These are phyloP conservation scores for Lochmaea capreae DNA, from an alignment of 2,888 invertebrate species.

Conservation along the genomic window DNA sequence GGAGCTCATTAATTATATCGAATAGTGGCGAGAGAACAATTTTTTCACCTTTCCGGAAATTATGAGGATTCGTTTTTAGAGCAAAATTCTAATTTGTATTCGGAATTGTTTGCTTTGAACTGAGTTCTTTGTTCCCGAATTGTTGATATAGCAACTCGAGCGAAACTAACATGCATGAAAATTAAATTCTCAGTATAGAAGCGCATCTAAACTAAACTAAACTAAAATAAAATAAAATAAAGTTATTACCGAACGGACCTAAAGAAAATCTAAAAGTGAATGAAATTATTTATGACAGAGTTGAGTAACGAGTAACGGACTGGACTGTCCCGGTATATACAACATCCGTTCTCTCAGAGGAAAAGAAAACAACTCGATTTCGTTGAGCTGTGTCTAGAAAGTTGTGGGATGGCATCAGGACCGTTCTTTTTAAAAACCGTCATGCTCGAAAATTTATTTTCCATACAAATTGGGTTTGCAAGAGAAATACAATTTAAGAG, in stretches of 20 bases:
- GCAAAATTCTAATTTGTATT: too few species aligned
- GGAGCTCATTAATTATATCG: too few species aligned
- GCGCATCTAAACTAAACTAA: background rate
- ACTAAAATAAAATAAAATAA: slow-evolving; percentile 28
- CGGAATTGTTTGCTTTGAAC: too few species aligned
- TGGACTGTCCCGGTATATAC: slow-evolving; percentile 41
- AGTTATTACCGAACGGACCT: slow-evolving; percentile 31
- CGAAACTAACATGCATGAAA: slow-evolving; percentile 5
- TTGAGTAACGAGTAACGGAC: slow-evolving; percentile 39
- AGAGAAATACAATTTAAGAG: too few species aligned
- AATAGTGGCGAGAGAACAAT: background rate
- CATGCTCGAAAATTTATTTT: too few species aligned
- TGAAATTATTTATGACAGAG: slow-evolving; percentile 46
- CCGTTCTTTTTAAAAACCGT: slow-evolving; percentile 16
- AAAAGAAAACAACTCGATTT: slow-evolving; percentile 49
- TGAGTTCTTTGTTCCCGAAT: too few species aligned
- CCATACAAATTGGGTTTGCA: too few species aligned
- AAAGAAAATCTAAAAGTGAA: slow-evolving; percentile 45
- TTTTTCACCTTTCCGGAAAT: too few species aligned
- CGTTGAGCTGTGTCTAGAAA: slow-evolving; percentile 45
- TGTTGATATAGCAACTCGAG: background rate
- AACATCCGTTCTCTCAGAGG: slow-evolving; percentile 45
- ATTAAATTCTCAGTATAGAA: slow-evolving; percentile 11
- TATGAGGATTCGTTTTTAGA: too few species aligned
- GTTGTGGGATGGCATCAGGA: slow-evolving; percentile 42